Percentiles rank a stretch among this genome's conserved stretches.
Evolutionary conservation across 2,888 invertebrate genomes (phyloP).

Genomic region (Tenthredo scrophulariae): DNA sequence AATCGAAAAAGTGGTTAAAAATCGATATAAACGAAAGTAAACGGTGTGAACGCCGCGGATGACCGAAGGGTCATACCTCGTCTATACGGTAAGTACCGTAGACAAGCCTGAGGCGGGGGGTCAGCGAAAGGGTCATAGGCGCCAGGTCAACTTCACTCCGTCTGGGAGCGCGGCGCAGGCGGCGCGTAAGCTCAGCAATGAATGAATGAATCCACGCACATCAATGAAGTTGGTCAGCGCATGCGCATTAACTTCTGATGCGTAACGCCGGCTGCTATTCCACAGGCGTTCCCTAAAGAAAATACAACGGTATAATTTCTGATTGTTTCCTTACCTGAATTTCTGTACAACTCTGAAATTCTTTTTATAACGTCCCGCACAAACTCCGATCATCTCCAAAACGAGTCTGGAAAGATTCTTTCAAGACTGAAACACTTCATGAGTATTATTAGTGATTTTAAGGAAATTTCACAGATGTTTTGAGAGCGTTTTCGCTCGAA

Average conservation of each 20-base stretch:
- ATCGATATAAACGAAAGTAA: neutral
- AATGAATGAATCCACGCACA: constrained; percentile 50
- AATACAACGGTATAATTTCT: neutral
- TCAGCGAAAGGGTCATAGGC: constrained; percentile 41
- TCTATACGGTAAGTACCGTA: constrained; percentile 48
- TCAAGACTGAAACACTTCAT: neutral
- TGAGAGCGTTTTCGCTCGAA: too few relatives aligned
- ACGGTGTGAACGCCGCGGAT: neutral
- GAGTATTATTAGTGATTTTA: neutral
- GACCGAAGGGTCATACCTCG: constrained; percentile 9
- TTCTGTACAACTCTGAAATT: neutral
- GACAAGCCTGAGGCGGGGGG: constrained; percentile 26
- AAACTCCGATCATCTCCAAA: neutral
- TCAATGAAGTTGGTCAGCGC: constrained; percentile 33
- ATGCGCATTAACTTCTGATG: neutral
- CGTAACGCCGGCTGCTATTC: neutral
- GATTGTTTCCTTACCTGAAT: neutral
- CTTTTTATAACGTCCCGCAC: neutral
- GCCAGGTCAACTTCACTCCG: constrained; percentile 45
- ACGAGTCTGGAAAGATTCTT: neutral
- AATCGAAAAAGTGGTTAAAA: neutral
- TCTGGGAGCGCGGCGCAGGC: constrained; percentile 23
- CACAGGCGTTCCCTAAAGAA: neutral
- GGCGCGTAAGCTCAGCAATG: constrained; percentile 40
- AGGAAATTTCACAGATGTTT: neutral